A percentile compares a stretch with the other conserved stretches of the same genome.
Evolutionary conservation across 2,888 invertebrate species (phyloP).

Genomic region (Drosophila emarginata): DNA sequence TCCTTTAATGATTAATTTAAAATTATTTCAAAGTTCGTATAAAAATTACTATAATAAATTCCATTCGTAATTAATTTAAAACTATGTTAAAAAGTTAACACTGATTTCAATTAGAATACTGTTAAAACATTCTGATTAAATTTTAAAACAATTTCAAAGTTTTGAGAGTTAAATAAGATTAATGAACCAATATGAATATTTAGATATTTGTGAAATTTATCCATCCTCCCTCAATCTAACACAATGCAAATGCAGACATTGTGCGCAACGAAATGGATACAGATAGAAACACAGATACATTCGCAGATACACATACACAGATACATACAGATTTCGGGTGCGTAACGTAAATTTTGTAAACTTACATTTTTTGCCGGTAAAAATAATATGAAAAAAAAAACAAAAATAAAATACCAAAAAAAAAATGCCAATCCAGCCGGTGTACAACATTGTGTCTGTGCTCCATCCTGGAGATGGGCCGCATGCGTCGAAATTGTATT

Average conservation of each 20-base stretch:
- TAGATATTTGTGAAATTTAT: too few relatives aligned
- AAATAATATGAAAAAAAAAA: slow-evolving; percentile 6
- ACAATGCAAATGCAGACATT: slow-evolving; percentile 20
- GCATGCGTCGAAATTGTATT: slow-evolving; percentile 38
- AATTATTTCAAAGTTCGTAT: too few relatives aligned
- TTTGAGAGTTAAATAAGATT: too few relatives aligned
- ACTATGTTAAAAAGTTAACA: too few relatives aligned
- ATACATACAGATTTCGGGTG: slow-evolving; percentile 49
- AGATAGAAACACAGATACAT: slow-evolving; percentile 12
- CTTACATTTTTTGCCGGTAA: slow-evolving; percentile 50
- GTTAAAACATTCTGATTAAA: too few relatives aligned
- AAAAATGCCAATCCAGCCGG: slow-evolving; percentile 5
- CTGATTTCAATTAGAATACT: too few relatives aligned
- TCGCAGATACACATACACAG: slow-evolving; percentile 4
- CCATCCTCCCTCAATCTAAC: too few relatives aligned
- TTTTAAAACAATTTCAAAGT: too few relatives aligned
- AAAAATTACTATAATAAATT: too few relatives aligned
- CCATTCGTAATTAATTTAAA: too few relatives aligned
- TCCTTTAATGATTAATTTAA: too few relatives aligned
- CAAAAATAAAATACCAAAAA: neutral
- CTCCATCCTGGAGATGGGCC: slow-evolving; percentile 52
- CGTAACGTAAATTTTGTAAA: slow-evolving; percentile 60
- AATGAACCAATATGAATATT: too few relatives aligned
- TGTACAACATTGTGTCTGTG: neutral
- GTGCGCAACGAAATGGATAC: neutral